These are phyloP conservation scores for Drosophila pandora DNA, from an alignment of 1,140 invertebrate species.

Conservation along the genomic window DNA sequence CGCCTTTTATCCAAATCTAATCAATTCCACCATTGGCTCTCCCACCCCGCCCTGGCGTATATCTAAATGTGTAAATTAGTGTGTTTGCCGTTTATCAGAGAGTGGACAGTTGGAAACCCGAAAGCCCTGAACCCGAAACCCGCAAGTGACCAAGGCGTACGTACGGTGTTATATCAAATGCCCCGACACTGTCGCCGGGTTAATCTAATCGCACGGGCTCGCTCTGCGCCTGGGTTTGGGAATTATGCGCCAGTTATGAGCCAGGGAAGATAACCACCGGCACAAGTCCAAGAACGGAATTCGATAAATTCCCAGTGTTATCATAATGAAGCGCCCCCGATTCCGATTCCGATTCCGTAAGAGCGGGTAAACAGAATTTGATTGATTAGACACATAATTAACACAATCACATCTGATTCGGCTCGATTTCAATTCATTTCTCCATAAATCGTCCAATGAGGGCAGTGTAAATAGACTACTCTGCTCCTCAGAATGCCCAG, in stretches of 20 bases:
- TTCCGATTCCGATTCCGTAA: slow-evolving; percentile 4
- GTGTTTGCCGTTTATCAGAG: slow-evolving; percentile 33
- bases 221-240: slow-evolving; percentile 16
- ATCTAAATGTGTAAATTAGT: slow-evolving; percentile 40
- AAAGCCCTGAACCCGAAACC: slow-evolving; percentile 12
- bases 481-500: background rate
- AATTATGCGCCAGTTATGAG: slow-evolving; percentile 64
- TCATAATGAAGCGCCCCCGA: slow-evolving; percentile 72
- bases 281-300: slow-evolving; percentile 38
- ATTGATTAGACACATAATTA: slow-evolving; percentile 80
- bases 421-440: slow-evolving; percentile 2
- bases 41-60: background rate
- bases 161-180: slow-evolving; percentile 21
- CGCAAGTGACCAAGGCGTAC: slow-evolving; percentile 13
- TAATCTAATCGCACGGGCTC: slow-evolving; percentile 66
- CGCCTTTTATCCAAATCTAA: slow-evolving; percentile 82
- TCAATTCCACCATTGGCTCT: slow-evolving; percentile 39
- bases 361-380: slow-evolving; percentile 51
- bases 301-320: slow-evolving; percentile 73
- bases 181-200: slow-evolving; percentile 41
- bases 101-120: slow-evolving; percentile 23
- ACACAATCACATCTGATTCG: slow-evolving; percentile 53
- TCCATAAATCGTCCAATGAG: slow-evolving; percentile 6
- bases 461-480: slow-evolving; percentile 3
- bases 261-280: slow-evolving; percentile 56